Base-by-base conservation (phyloP, 2,888 invertebrate genomes). In the Synergus itoensis region DNA sequence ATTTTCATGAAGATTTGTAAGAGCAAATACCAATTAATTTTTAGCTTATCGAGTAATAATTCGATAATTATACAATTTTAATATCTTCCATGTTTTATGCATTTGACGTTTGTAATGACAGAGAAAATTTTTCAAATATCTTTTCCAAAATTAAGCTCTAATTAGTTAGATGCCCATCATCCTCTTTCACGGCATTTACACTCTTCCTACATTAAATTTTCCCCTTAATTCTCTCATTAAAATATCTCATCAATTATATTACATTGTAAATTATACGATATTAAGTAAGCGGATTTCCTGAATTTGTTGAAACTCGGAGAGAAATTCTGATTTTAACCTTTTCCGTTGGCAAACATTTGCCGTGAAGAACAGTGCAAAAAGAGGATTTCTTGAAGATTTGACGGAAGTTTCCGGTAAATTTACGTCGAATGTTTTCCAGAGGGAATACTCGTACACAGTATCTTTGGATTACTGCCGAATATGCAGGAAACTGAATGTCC, bases 401-500 rank as follows among this genome's bases (percentile, higher is more conserved):
- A 64, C 16, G n/a, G 28, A 36, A 64, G 64, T 40, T 64, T 65
- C 11, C 41, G 41, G 12, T 65, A 41, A 41, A 65, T 62, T 62
- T 62, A 65, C 18, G 41, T 41, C 12, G 40, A 65, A 65, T 65
- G 18, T 65, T 65, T 65, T 65, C 40, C 41, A 18, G 41, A 40
- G 40, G 41, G 65, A 62, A 28, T 62, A 62, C 14, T 21, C 60
- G 60, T 62, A 62, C 60, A 12, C 14, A 5, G 60, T 18, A 41
- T 65, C 41, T 41, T 65, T 43, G 65, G 41, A 65, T 65, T 41
- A 65, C 65, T 18, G n/a, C 41, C 40, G 41, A 18, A 65, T 65
- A n/a, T 65, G 41, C 41, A 65, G 40, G 41, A 65, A 65, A 65
- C 65, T 65, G 40, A 41, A 41, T 41, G 65, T n/a, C 41, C n/a